phyloP scores from a whole-genome alignment of 2,888 invertebrate genomes.

The Priocnemis perturbator region DNA sequence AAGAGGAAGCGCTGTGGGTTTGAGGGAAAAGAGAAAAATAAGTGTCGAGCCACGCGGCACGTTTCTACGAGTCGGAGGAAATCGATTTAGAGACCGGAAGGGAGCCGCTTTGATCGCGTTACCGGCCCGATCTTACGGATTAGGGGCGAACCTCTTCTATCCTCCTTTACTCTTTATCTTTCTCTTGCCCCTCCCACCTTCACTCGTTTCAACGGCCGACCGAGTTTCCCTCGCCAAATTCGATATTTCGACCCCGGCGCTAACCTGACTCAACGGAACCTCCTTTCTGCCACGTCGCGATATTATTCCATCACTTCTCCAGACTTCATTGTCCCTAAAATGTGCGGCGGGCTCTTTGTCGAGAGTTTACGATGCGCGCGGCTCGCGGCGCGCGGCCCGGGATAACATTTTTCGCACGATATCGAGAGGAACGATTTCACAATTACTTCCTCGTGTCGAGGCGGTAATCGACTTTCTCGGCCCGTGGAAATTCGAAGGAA shows the following conservation, averaged over 20 bases:
- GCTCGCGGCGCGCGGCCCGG: too few relatives aligned
- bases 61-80: conserved; percentile 55
- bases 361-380: too few relatives aligned
- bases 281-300: conserved; percentile 14
- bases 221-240: conserved; percentile 33
- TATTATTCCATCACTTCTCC: background rate
- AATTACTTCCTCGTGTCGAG: too few relatives aligned
- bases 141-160: conserved; percentile 50
- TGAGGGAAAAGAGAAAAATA: conserved; percentile 8
- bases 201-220: background rate
- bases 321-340: too few relatives aligned
- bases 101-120: conserved; percentile 63
- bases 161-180: conserved; percentile 32
- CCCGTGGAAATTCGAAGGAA: too few relatives aligned
- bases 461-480: too few relatives aligned
- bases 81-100: conserved; percentile 63
- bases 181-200: background rate
- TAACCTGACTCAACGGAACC: conserved; percentile 43
- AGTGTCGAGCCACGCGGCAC: conserved; percentile 46
- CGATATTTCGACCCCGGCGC: conserved; percentile 54
- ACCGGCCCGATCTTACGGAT: conserved; percentile 63
- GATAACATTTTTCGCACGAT: too few relatives aligned
- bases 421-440: too few relatives aligned
- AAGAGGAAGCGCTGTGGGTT: background rate
- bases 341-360: too few relatives aligned